Percentiles rank a stretch among this genome's conserved stretches.
Evolutionary conservation across 2,797 vertebrate genomes (phyloP).

Genomic region (Halcyon chelicuti): DNA sequence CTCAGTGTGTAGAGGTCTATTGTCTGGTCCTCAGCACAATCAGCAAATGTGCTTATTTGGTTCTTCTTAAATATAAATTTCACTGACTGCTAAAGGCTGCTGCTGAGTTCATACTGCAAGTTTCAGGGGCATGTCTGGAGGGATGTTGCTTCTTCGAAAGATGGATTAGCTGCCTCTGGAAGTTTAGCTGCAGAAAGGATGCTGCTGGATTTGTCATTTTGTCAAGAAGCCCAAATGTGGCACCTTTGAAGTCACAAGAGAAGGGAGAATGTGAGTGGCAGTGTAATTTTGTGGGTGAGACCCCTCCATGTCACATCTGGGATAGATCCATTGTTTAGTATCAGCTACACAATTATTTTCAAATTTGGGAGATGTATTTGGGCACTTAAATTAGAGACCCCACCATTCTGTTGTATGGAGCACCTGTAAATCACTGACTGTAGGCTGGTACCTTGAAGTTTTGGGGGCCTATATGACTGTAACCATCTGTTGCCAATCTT

Average conservation of each 20-base stretch:
- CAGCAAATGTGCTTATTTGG: not conserved
- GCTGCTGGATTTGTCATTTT: not conserved
- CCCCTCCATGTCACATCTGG: not conserved
- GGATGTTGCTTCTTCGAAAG: not conserved
- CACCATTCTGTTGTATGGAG: not conserved
- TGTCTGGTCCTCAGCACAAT: not conserved
- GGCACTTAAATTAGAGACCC: not conserved
- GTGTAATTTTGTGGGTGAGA: not conserved
- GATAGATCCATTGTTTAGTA: not conserved
- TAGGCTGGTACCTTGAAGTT: not conserved
- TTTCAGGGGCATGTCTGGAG: not conserved
- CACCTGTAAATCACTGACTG: not conserved
- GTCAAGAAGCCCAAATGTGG: not conserved
- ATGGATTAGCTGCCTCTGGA: not conserved
- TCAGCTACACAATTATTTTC: not conserved
- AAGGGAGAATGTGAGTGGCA: not conserved
- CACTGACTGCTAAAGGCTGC: not conserved
- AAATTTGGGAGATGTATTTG: not conserved
- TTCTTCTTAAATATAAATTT: not conserved
- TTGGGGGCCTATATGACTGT: not conserved
- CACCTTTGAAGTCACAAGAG: not conserved
- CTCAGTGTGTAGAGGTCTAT: not conserved
- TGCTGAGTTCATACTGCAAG: not conserved
- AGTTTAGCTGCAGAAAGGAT: not conserved
- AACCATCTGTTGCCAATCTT: not conserved